Evolutionary conservation across 2,888 invertebrate genomes (phyloP), one percentile per base, ranked within the genome.

Genomic region (Tachystola acroxantha): DNA sequence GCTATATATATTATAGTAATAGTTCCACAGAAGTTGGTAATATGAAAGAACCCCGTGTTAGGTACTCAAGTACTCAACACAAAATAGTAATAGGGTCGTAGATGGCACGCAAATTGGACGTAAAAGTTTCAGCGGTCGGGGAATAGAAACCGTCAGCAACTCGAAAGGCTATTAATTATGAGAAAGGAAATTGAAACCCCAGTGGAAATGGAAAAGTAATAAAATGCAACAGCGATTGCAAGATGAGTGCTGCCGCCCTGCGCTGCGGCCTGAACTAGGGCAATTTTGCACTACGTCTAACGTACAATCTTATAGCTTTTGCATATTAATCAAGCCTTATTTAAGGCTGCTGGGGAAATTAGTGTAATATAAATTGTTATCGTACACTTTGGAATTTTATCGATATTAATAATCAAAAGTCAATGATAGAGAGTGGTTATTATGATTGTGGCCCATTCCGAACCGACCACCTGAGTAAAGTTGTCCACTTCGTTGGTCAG

Each of bases 201-300:
- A 76, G 68, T 74, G 86, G 85, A 84, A 84, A 86, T 86, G 77
- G 80, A 82, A 85, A 82, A 85, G 85, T 84, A 86, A 85, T 85
- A 85, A 85, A 85, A 86, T 84, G 82, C 82, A 79, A 81, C 79
- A 81, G 74, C 75, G 75, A 80, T 80, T 79, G 76, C 74, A 66
- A 72, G 82, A 81, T 75, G 80, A 82, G 77, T 75, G 64, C 34
- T 14, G 37, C 26, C 12, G 25, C 10, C 10, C 3, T 27, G 34
- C 31, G 44, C 42, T 50, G 48, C 51, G 24, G 9, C 9, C n/a
- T 51, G 50, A 60, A 60, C 55, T 63, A 48, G 64, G 57, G 53
- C 65, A 65, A 61, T 62, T 57, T 56, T 42, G 47, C 37, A 16
- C 9, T 24, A 4, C n/a, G 24, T 4, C 24, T n/a, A n/a, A n/a